Base-by-base conservation (phyloP, 2,113 vertebrate species). In the Lutjanus erythropterus region DNA sequence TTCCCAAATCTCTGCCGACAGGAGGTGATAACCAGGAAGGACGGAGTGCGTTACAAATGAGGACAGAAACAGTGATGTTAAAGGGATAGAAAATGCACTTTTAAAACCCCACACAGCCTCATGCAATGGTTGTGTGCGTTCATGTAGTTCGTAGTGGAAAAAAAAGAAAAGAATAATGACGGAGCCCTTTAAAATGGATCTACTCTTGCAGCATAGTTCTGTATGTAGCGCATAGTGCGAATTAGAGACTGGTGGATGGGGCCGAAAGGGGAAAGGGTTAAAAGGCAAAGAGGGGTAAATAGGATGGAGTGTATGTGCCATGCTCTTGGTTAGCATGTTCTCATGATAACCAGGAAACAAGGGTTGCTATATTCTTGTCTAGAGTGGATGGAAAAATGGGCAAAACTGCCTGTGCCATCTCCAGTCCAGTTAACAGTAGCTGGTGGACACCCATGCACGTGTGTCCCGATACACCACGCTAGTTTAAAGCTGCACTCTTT, bases 101-200 rank as follows among this genome's bases (percentile, higher is more conserved):
- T 90, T 42, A 78, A 89, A 89, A 89, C 69, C 33, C 46, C 78
- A 88, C 88, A 86, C 87, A 88, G 84, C 85, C 88, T 94, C 91
- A 91, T 94, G 92, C 91, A 87, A 90, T 86, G 82, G 80, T 72
- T 86, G 91, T 64, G 85, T 70, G 87, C 71, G 76, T 83, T 80
- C 46, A 74, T 91, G 86, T 71, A 72, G 75, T 64, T 81, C 52
- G 66, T 81, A 62, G 88, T 89, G 88, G 59, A 3, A 52, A 69
- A 58, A 56, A 74, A 74, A 78, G 25, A 84, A 86, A 86, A 72
- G 42, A 79, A 89, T 33, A 65, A 92, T 90, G 93, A 85, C 88
- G 78, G 88, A 95, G 95, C 95, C 95, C 95, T 95, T 95, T 93
- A 91, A 94, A 89, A 94, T 91, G 93, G 91, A 94, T 92, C 90